Conservation (phyloP, 2,797 vertebrate species). For the Discoglossus pictus region DNA sequence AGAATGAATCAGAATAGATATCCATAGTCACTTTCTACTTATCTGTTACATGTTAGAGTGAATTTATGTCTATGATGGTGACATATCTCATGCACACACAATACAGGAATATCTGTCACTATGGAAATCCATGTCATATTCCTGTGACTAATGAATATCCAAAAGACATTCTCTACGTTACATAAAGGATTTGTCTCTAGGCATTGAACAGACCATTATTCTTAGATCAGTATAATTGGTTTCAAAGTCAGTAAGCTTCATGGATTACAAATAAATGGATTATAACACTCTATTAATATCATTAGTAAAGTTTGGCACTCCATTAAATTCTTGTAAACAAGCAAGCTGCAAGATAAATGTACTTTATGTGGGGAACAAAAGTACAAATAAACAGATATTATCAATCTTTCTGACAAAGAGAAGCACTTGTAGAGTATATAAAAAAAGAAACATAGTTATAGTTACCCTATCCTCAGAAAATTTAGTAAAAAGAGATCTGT, state of each 20-base stretch:
- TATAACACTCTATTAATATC: slow-evolving; percentile 31
- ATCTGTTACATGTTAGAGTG: no score
- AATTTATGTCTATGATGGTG: neutral
- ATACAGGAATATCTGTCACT: neutral
- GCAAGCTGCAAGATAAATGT: slow-evolving; percentile 53
- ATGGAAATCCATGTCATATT: neutral
- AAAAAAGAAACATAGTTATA: slow-evolving; percentile 32
- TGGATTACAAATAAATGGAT: slow-evolving; percentile 24
- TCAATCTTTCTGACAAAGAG: slow-evolving; percentile 45
- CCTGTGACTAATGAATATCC: neutral
- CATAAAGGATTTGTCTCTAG: slow-evolving; percentile 1
- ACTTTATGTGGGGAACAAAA: slow-evolving; percentile 44
- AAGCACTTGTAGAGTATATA: slow-evolving; percentile 16
- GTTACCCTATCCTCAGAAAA: neutral
- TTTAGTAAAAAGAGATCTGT: no score
- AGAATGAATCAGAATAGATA: no score
- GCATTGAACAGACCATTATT: neutral
- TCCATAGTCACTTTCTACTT: no score
- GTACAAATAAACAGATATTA: slow-evolving; percentile 38
- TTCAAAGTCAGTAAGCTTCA: neutral
- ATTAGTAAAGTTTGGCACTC: slow-evolving; percentile 50
- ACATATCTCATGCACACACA: neutral
- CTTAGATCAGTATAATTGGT: slow-evolving; percentile 30
- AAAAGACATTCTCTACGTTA: neutral
- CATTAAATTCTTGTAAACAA: slow-evolving; percentile 55